phyloP scores from a whole-genome alignment of 2,797 vertebrate genomes.

The Chelon labrosus region DNA sequence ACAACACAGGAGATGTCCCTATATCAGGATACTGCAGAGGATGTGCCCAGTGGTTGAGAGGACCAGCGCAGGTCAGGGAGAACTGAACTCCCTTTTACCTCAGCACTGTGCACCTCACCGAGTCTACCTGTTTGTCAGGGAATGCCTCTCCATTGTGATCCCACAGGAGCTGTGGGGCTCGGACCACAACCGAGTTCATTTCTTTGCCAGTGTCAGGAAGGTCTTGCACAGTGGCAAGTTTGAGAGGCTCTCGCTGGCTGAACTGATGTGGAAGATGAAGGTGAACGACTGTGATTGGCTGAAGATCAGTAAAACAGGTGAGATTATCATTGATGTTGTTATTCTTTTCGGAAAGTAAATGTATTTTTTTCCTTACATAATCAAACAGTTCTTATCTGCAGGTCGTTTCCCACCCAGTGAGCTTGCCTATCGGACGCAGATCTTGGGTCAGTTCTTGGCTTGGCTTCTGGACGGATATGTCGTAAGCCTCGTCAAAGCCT shows the following conservation, averaged over 20 bases:
- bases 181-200: conserved; percentile 85
- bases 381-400: conserved; percentile 40
- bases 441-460: conserved; percentile 88
- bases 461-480: conserved; percentile 92
- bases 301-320: conserved; percentile 83
- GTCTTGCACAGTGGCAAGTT: conserved; percentile 89
- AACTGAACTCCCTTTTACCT: conserved; percentile 79
- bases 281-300: conserved; percentile 94
- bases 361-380: background rate
- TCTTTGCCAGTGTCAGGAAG: conserved; percentile 85
- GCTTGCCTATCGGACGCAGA: conserved; percentile 86
- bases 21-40: conserved; percentile 82
- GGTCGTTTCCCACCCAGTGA: conserved; percentile 84
- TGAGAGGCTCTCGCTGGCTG: conserved; percentile 84
- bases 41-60: conserved; percentile 80
- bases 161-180: conserved; percentile 92
- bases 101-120: conserved; percentile 85
- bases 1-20: conserved; percentile 88
- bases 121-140: conserved; percentile 90
- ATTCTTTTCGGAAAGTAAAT: background rate
- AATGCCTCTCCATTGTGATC: conserved; percentile 87
- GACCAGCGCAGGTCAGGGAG: conserved; percentile 15
- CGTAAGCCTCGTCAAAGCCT: conserved; percentile 86
- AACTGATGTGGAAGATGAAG: conserved; percentile 91
- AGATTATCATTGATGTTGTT: conserved; percentile 1